Base-by-base conservation (phyloP, 2,888 invertebrate species). In the Iselma pallidipennis region DNA sequence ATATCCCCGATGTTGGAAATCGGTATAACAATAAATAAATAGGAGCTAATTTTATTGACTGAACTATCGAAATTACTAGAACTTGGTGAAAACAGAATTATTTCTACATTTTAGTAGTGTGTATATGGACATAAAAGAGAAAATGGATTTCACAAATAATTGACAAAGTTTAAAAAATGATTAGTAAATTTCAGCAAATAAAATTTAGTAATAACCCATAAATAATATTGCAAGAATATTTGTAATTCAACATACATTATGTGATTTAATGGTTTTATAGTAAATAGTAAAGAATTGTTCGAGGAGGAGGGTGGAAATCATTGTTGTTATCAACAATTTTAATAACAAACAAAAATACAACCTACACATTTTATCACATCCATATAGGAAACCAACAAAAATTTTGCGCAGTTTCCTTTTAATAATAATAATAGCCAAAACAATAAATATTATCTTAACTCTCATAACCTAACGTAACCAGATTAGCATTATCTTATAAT, bases 381-480 rank as follows among this genome's bases (percentile, higher is more conserved):
- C 33, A 51, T 42, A 42, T 57, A 52, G 57, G 45, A 51, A 57
- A 51, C 42, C 52, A n/a, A 49, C 9, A 37, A 14, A 25, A 16
- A 19, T 57, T 50, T 26, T 57, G 28, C 60, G 60, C 60, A 60
- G 51, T 55, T 59, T 51, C 33, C 31, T 25, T 29, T 1, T 1
- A 14, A n/a, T n/a, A n/a, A n/a, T 37, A 53, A 54, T 2, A 14
- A 25, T 49, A 49, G 54, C 59, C 59, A 26, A 59, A 59, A 49
- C n/a, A 31, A 52, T 33, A 42, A 25, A 10, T n/a, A 23, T 2
- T 21, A 9, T 16, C 12, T 14, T 19, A 37, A 16, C 29, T 33
- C 29, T 42, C 61, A 61, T 61, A 62, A 62, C 58, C 62, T 62
- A 62, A 52, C 55, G 55, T 58, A 58, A 62, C 55, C 21, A 51